These are phyloP conservation scores for Stegostoma tigrinum DNA, from an alignment of 2,113 vertebrate species.

Conservation along the genomic window DNA sequence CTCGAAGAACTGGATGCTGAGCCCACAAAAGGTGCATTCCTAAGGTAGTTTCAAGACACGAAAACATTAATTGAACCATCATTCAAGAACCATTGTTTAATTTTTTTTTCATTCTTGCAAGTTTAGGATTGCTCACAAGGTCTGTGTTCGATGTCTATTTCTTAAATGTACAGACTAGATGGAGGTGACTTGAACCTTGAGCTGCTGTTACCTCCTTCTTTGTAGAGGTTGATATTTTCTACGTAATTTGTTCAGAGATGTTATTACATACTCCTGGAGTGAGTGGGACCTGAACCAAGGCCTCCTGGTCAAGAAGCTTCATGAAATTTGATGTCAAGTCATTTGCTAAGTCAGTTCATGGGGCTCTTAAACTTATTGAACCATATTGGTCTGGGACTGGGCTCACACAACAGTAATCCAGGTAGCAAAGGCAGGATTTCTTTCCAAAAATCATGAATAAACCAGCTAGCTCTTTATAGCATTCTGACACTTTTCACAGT, in stretches of 20 bases:
- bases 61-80: no score
- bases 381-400: not conserved
- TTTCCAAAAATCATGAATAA: not conserved
- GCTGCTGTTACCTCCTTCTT: not conserved
- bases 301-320: not conserved
- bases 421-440: not conserved
- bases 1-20: no score
- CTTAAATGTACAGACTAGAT: not conserved
- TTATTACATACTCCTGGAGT: no score
- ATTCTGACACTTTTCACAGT: not conserved
- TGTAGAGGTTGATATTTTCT: not conserved
- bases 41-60: no score
- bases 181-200: not conserved
- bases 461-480: not conserved
- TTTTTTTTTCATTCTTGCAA: not conserved
- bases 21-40: no score
- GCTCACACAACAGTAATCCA: not conserved
- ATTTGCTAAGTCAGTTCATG: not conserved
- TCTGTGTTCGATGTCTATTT: not conserved
- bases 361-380: no score
- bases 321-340: not conserved
- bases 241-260: no score
- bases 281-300: no score
- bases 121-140: no score
- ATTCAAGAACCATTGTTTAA: not conserved